Percentiles rank a stretch among this genome's conserved stretches.
These are phyloP conservation scores for Xylota sylvarum DNA, from an alignment of 2,888 invertebrate genomes.

Conservation along the genomic window DNA sequence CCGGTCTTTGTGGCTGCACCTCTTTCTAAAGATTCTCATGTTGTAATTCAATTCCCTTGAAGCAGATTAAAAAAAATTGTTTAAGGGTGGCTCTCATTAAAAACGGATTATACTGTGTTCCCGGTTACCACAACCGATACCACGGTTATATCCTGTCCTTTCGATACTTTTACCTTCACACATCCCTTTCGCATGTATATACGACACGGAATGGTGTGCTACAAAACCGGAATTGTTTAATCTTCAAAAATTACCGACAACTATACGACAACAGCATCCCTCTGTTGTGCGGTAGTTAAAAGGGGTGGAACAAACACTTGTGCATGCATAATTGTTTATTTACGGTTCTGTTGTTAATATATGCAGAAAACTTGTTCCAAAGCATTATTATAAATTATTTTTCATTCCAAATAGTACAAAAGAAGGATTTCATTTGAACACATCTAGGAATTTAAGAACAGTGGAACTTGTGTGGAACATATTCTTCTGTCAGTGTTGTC, in stretches of 20 bases:
- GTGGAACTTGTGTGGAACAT: slow-evolving; percentile 8
- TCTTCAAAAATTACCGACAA: slow-evolving; percentile 40
- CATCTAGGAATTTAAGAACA: neutral
- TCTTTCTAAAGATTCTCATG: slow-evolving; percentile 19
- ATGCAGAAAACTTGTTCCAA: slow-evolving; percentile 56
- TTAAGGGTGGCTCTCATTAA: slow-evolving; percentile 53
- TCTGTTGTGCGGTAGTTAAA: slow-evolving; percentile 24
- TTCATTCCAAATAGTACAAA: neutral
- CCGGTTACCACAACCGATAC: neutral
- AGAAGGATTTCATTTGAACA: neutral
- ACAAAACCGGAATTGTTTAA: slow-evolving; percentile 36
- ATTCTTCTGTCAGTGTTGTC: neutral
- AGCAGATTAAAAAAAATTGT: slow-evolving; percentile 8
- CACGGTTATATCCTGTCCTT: neutral
- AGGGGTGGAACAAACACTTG: slow-evolving; percentile 64
- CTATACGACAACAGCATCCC: slow-evolving; percentile 19
- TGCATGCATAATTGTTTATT: slow-evolving; percentile 69
- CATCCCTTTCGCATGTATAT: neutral
- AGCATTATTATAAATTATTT: neutral
- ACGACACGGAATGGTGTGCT: neutral
- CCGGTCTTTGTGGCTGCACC: slow-evolving; percentile 14
- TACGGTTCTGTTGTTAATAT: slow-evolving; percentile 54
- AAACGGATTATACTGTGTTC: slow-evolving; percentile 49
- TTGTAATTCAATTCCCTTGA: slow-evolving; percentile 38
- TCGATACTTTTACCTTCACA: neutral